Conservation (phyloP, 2,113 vertebrate genomes). For the Naja naja region DNA sequence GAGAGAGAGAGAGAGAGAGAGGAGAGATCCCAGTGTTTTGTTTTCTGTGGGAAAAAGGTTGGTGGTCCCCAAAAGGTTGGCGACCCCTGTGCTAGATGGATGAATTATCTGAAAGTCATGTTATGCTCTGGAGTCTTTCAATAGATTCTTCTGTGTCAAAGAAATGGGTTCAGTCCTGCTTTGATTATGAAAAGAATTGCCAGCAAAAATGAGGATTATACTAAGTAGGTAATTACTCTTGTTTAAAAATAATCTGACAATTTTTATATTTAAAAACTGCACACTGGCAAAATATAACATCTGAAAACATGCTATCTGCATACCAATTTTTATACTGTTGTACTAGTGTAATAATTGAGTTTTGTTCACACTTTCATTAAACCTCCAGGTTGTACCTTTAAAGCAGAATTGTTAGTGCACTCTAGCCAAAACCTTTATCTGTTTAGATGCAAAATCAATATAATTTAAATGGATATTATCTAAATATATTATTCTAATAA, state of each 20-base stretch:
- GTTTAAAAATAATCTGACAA: background rate
- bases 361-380: background rate
- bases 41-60: too few species aligned
- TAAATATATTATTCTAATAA: slow-evolving; percentile 26
- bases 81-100: background rate
- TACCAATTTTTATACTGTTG: background rate
- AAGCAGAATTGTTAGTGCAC: background rate
- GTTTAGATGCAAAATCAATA: background rate
- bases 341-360: background rate
- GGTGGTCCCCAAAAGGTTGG: background rate
- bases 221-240: background rate
- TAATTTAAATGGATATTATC: background rate
- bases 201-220: background rate
- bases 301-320: background rate
- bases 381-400: background rate
- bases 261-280: background rate
- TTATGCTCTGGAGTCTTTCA: background rate
- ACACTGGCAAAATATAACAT: background rate
- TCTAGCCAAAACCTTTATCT: background rate
- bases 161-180: background rate
- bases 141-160: background rate
- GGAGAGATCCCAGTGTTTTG: too few species aligned
- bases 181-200: background rate
- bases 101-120: background rate
- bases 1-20: too few species aligned